Conservation (phyloP, 2,113 vertebrate species). For the Caracal caracal region DNA sequence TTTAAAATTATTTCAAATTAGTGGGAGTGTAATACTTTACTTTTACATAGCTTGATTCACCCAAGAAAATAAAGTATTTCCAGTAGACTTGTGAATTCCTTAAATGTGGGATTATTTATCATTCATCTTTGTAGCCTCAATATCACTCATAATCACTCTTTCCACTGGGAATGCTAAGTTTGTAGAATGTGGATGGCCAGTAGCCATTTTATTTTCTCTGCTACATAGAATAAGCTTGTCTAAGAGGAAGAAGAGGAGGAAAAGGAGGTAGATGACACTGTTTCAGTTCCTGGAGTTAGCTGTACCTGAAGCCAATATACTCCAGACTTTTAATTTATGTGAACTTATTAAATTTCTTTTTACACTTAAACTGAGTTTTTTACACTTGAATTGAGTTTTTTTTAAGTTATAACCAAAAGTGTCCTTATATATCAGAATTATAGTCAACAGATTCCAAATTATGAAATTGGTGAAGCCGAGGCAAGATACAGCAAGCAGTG, state of each 20-base stretch:
- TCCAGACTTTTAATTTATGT: neutral
- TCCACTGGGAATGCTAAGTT: neutral
- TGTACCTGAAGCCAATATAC: neutral
- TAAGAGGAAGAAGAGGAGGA: neutral
- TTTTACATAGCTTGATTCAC: neutral
- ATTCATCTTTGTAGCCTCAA: neutral
- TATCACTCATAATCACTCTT: neutral
- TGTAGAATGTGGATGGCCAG: neutral
- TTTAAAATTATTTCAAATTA: neutral
- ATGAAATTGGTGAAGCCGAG: neutral
- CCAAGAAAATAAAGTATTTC: conserved; percentile 35
- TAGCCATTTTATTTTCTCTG: conserved; percentile 32
- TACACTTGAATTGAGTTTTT: neutral
- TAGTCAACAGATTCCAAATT: neutral
- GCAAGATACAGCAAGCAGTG: neutral
- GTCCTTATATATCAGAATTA: neutral
- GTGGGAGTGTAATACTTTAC: neutral
- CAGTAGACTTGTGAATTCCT: neutral
- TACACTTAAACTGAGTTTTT: neutral
- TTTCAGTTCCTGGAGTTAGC: neutral
- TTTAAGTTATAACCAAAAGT: neutral
- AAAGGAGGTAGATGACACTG: neutral
- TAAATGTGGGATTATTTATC: neutral
- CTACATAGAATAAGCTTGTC: neutral
- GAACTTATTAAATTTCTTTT: neutral